Evolutionary conservation across 2,113 vertebrate genomes (phyloP), one percentile per base, ranked within the genome.

Genomic region (Casuarius casuarius): DNA sequence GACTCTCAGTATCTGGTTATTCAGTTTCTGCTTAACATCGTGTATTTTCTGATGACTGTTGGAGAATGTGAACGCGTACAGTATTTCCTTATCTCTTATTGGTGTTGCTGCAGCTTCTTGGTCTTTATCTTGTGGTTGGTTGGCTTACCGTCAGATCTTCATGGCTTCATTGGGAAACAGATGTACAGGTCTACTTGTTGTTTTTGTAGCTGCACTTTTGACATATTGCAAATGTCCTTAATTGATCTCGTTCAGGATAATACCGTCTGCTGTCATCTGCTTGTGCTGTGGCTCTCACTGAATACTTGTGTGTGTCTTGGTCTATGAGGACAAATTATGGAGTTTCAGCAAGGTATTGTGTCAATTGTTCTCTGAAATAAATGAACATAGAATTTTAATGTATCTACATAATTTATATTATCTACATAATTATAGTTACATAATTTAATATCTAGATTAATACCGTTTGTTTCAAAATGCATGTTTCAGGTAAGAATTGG

Each of bases 121-220:
- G 46, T 42, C 92, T 96, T 90, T 81, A 87, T 90, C 92, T 82
- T 67, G 35, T 75, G 48, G 38, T 84, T 96, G 91, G 87, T 85
- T 97, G 96, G 86, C 85, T 76, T 93, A 79, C 58, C 73, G 51
- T 95, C 95, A 96, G 80, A 61, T 84, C 80, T 40, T 75, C 84
- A 40, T 83, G 82, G 65, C 65, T 96, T 97, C 84, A 92, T 94
- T 92, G 86, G 89, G 84, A 95, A 96, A 86, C 91, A 96, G 95
- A 97, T 96, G 94, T 73, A 92, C 91, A 94, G 84, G 89, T 97
- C 92, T 95, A 81, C 93, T 86, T 52, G 94, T 93, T 54, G 84
- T 83, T 92, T 97, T 80, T 84, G 76, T 87, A 82, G 54, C 40
- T 83, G 54, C 73, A 89, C 92, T 93, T 65, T 80, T 96, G 95